Conservation (phyloP, 2,888 invertebrate species). For the Nebria salina region DNA sequence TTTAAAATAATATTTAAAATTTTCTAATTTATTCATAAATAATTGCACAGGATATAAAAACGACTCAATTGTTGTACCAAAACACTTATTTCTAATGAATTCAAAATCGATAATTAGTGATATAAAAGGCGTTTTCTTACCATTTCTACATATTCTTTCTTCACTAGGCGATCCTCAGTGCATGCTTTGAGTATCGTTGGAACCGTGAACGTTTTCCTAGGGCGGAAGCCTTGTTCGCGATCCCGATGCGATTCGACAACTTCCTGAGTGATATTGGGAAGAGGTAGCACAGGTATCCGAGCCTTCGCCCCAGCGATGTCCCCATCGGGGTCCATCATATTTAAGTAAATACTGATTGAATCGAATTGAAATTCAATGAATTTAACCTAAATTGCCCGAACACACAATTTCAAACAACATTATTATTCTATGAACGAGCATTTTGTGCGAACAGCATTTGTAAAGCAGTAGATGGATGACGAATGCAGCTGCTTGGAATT, state of each 20-base stretch:
- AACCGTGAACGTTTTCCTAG: slow-evolving; percentile 54
- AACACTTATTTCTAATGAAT: no score
- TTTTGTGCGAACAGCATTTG: no score
- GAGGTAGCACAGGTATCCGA: slow-evolving; percentile 34
- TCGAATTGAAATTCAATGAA: neutral
- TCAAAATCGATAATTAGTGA: no score
- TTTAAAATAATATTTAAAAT: no score
- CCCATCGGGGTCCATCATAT: slow-evolving; percentile 40
- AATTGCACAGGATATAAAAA: no score
- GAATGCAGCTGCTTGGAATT: no score
- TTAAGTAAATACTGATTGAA: neutral
- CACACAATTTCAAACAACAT: neutral
- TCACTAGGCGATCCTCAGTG: slow-evolving; percentile 73
- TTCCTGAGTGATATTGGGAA: slow-evolving; percentile 41
- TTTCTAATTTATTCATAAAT: no score
- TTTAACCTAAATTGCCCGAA: slow-evolving; percentile 1
- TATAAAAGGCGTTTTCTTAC: slow-evolving; percentile 61
- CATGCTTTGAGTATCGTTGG: slow-evolving; percentile 53
- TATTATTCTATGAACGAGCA: no score
- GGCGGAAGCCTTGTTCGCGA: slow-evolving; percentile 38
- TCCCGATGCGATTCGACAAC: slow-evolving; percentile 38
- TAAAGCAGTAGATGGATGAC: no score
- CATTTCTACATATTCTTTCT: slow-evolving; percentile 70
- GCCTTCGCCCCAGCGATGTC: slow-evolving; percentile 37
- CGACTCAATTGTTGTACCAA: no score